Conservation (phyloP, 2,113 vertebrate species). For the Panthera leo region DNA sequence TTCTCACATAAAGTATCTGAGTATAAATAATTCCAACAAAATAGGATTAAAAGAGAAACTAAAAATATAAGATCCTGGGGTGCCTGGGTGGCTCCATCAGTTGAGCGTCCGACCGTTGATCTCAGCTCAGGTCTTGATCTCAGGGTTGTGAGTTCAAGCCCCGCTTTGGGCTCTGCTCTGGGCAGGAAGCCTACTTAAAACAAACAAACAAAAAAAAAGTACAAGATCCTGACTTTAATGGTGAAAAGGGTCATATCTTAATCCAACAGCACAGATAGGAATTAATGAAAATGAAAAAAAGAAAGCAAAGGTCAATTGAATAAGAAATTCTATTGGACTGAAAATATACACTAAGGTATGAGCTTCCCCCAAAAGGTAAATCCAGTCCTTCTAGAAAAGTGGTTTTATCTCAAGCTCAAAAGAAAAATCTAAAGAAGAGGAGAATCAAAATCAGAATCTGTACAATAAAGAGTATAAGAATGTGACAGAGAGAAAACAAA, state of each 20-base stretch:
- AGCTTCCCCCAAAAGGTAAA: neutral
- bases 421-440: neutral
- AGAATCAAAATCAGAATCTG: neutral
- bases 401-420: neutral
- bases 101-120: no score
- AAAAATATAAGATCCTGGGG: neutral
- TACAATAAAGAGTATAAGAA: neutral
- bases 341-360: neutral
- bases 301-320: neutral
- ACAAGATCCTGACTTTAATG: neutral
- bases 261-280: neutral
- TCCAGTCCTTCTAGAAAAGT: neutral
- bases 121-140: no score
- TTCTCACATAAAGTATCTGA: neutral
- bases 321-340: neutral
- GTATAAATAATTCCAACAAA: constrained; percentile 25
- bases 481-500: neutral
- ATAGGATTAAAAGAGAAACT: neutral
- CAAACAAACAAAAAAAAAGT: neutral
- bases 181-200: no score
- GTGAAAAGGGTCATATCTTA: neutral
- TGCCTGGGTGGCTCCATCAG: no score
- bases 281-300: neutral
- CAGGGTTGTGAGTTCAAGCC: no score
- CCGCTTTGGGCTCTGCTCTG: no score